Base-by-base conservation (phyloP, 2,113 vertebrate genomes). In the Geococcyx californianus region DNA sequence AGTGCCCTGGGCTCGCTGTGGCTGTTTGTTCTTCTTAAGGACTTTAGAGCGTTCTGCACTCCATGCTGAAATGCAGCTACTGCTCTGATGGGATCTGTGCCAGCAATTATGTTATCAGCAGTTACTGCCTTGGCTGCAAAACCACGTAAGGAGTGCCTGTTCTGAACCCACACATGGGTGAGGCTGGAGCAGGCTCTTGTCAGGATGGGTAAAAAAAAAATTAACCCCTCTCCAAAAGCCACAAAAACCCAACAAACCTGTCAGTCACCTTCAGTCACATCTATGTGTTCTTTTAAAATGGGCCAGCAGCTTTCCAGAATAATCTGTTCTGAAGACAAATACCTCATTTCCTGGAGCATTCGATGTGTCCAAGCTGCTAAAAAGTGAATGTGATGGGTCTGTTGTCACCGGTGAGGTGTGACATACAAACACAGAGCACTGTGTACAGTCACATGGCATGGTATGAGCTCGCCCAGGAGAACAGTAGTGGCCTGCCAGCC, bases 241-340 rank as follows among this genome's bases (percentile, higher is more conserved):
- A 14, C 55, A 56, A 60, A 93, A 87, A 4, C 0, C 2, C 29
- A 70, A 28, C 54, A 68, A 58, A 80, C 2, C 40, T 33, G 16
- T 82, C 54, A 8, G 16, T 33, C 78, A 54, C 70, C 81, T 69
- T 17, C 16, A 73, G 52, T 34, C 56, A 29, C 45, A 56, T 56
- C n/a, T 34, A 10, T 60, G 36, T 78, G 69, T 64, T 91, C 69
- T 59, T 90, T 70, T 87, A 52, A 75, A 93, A 70, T 78, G 68
- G 47, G 34, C 47, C 67, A 86, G 68, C 38, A 77, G 68, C 60
- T 88, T 87, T 90, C 67, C 40, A 20, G 34, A 52, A 42, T 80
- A 67, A 88, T 90, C 16, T 88, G 21, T 86, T 93, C 26, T 83
- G 38, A 94, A 73, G 83, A 82, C 90, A 94, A 90, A 86, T 34